Evolutionary conservation across 2,113 vertebrate genomes (phyloP).

Genomic region (Scatophagus argus): DNA sequence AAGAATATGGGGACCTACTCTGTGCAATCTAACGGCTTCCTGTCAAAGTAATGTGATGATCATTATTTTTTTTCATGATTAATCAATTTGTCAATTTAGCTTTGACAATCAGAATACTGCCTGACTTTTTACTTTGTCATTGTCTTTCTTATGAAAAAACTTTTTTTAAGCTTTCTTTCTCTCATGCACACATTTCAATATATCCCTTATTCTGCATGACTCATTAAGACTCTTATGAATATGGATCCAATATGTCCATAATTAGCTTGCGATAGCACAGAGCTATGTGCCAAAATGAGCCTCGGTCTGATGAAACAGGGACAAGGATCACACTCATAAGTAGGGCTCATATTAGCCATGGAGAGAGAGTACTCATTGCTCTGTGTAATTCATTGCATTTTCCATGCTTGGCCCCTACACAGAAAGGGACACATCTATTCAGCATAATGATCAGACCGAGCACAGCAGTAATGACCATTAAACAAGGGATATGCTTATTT

Average conservation of each 20-base stretch:
- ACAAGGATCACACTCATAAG: slow-evolving; percentile 32
- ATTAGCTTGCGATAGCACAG: slow-evolving; percentile 51
- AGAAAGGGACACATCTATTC: slow-evolving; percentile 49
- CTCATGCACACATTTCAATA: slow-evolving; percentile 6
- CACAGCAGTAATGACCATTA: slow-evolving; percentile 56
- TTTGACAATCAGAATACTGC: slow-evolving; percentile 31
- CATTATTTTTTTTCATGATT: too few species aligned
- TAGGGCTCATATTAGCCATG: slow-evolving; percentile 37
- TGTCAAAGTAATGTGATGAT: too few species aligned
- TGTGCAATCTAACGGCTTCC: too few species aligned
- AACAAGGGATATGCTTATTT: slow-evolving; percentile 56
- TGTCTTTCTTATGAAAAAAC: not conserved
- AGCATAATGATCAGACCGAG: slow-evolving; percentile 54
- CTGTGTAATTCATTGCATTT: slow-evolving; percentile 52
- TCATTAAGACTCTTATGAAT: slow-evolving; percentile 44
- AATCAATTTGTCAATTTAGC: too few species aligned
- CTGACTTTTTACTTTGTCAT: slow-evolving; percentile 23
- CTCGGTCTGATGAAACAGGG: slow-evolving; percentile 31
- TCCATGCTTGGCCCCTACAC: slow-evolving; percentile 24
- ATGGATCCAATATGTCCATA: slow-evolving; percentile 42
- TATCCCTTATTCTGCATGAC: slow-evolving; percentile 16
- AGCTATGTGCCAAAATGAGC: slow-evolving; percentile 24
- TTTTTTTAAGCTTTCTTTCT: not conserved
- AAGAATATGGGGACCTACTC: not conserved
- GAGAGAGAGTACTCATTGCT: slow-evolving; percentile 23